Evolutionary conservation across 2,797 vertebrate species (phyloP), one percentile per base, ranked within the genome.

Genomic region (Australoheros facetus): DNA sequence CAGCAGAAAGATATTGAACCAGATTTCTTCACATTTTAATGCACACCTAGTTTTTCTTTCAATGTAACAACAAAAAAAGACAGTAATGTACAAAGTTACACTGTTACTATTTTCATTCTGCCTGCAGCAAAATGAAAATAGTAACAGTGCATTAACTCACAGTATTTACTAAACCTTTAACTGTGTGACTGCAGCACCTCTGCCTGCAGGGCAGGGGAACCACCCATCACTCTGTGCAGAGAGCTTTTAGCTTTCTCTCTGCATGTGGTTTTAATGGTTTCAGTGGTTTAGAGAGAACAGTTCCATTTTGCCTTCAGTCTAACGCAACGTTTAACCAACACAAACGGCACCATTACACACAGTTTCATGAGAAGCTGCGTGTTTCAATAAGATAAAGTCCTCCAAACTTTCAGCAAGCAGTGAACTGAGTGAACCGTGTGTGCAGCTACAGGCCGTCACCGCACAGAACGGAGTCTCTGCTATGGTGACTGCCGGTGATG

Each of bases 291-390:
- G 19, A 51, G 28, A 3, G 2, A 37, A 1, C 3, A 32, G 48
- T 32, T 21, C 17, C 2, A 55, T 21, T 71, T 34, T 37, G 16
- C 17, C n/a, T 9, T 45, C 48, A 55, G 32, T 77, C 8, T 30
- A 34, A 32, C 28, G 60, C 21, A 2, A 56, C 5, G 48, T 51
- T 39, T 45, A 51, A 57, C 5, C 9, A 6, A 66, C 39, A 48
- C 17, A 32, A 66, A 1, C 17, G 23, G 11, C 26, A 39, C 17
- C 8, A n/a, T 69, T 48, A 30, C 59, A 34, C 34, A 16, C n/a
- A 62, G 37, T 7, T 9, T 59, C 10, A 45, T 28, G 21, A 57
- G 78, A 88, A 91, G 83, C 77, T 89, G 87, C 86, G 87, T 88
- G 86, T 79, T 45, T 55, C 55, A 60, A 9, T 76, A 13, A 78